Evolutionary conservation across 2,113 vertebrate genomes (phyloP), one percentile per base, ranked within the genome.

Genomic region (Pelusios castaneus): DNA sequence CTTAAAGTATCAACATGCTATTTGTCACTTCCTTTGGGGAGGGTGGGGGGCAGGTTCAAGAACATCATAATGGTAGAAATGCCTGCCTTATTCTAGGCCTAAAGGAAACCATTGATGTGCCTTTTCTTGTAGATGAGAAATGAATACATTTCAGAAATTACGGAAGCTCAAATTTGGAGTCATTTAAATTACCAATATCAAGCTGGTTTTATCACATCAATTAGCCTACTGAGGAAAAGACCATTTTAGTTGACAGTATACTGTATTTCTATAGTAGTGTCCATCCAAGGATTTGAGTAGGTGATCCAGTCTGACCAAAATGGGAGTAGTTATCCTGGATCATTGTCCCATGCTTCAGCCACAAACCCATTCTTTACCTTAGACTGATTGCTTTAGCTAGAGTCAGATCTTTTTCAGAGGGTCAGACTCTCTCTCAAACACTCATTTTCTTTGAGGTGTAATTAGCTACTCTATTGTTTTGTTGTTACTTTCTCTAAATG

Each of bases 401-500:
- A 52, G 86, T 24, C 55, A 75, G 11, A 34, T 76, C 77, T 81
- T 83, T 80, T 14, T 17, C 6, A 52, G 17, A 12, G 25, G 4
- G 4, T 1, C 17, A 16, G 0, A 2, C 2, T 5, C 41, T 45
- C 41, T 54, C 22, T 80, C 34, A 9, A 7, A 6, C 2, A 2
- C 78, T n/a, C 38, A 52, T 17, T 16, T 52, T 52, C 13, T 52
- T 51, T 81, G 24, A 43, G 3, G 24, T 81, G 70, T 27, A 76
- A 3, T 27, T 22, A 45, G 12, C 73, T 76, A 76, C 41, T 27
- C 38, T 76, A 4, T 45, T 76, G 73, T 76, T 12, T 73, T 29
- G 7, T 16, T 4, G 22, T 76, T 45, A 0, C 0, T 55, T 84
- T 29, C 41, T 83, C 0, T 0, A 31, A n/a, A 2, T 58, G n/a